Conservation (phyloP, 2,888 invertebrate genomes). For the Mantis religiosa region DNA sequence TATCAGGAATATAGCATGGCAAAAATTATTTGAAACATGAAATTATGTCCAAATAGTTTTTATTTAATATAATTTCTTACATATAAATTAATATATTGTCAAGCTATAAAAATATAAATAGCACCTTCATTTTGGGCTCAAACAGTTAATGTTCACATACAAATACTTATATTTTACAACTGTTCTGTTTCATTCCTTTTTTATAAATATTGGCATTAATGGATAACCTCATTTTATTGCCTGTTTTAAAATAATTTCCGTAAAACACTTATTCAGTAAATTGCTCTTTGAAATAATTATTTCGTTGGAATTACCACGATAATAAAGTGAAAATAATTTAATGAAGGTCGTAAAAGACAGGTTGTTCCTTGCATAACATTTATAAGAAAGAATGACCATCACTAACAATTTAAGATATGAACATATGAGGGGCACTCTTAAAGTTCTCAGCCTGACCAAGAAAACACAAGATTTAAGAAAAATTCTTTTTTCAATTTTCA, state of each 20-base stretch:
- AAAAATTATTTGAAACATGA: neutral
- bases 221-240: neutral
- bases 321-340: no score
- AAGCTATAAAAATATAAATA: neutral
- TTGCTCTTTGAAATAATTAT: no score
- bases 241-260: neutral
- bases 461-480: no score
- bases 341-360: no score
- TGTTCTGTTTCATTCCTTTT: neutral
- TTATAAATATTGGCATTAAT: neutral
- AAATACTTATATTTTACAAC: neutral
- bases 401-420: no score
- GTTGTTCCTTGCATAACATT: no score
- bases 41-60: neutral
- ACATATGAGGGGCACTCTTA: no score
- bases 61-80: neutral
- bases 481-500: no score
- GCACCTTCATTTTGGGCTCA: neutral
- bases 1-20: neutral
- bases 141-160: neutral
- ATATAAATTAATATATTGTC: neutral
- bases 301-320: no score
- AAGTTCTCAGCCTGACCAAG: no score
- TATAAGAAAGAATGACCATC: no score
- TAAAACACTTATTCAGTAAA: no score